Evolutionary conservation across 2,888 invertebrate species (phyloP).

Genomic region (Clistopyga incitator): DNA sequence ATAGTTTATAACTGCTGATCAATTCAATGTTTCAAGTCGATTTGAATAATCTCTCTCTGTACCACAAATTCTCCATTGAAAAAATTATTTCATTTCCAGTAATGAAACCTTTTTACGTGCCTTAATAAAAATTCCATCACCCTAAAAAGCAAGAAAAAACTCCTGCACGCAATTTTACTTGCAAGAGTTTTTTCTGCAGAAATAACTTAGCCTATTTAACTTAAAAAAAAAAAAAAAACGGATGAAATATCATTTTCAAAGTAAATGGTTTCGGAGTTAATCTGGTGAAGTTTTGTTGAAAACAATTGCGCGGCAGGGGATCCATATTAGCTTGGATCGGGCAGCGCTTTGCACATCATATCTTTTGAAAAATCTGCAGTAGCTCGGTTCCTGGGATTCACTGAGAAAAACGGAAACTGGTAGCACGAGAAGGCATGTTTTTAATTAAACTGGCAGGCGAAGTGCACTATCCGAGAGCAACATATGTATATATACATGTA

Average conservation of each 20-base stretch:
- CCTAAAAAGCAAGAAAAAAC: too few relatives aligned
- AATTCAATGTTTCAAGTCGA: too few relatives aligned
- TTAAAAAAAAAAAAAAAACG: not conserved
- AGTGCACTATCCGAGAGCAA: conserved; percentile 30
- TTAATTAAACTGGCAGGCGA: conserved; percentile 73
- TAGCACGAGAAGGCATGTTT: conserved; percentile 60
- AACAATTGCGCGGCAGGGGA: not conserved
- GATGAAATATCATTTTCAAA: not conserved
- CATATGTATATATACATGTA: conserved; percentile 7
- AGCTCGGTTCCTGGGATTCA: not conserved
- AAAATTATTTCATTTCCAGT: too few relatives aligned
- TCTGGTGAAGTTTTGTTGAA: not conserved
- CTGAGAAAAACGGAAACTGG: conserved; percentile 15
- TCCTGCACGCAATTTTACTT: too few relatives aligned
- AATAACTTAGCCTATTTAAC: too few relatives aligned
- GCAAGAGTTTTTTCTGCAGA: not conserved
- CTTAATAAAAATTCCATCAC: too few relatives aligned
- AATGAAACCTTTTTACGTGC: too few relatives aligned
- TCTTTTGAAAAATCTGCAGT: not conserved
- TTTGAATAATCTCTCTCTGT: too few relatives aligned
- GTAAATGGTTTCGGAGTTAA: not conserved
- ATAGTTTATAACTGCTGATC: too few relatives aligned
- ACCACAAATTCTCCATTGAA: too few relatives aligned
- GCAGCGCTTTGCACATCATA: not conserved
- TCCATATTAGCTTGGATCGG: not conserved